Evolutionary conservation across 2,888 invertebrate species (phyloP), one percentile per base, ranked within the genome.

Genomic region (Macrosoma leucophasiata): DNA sequence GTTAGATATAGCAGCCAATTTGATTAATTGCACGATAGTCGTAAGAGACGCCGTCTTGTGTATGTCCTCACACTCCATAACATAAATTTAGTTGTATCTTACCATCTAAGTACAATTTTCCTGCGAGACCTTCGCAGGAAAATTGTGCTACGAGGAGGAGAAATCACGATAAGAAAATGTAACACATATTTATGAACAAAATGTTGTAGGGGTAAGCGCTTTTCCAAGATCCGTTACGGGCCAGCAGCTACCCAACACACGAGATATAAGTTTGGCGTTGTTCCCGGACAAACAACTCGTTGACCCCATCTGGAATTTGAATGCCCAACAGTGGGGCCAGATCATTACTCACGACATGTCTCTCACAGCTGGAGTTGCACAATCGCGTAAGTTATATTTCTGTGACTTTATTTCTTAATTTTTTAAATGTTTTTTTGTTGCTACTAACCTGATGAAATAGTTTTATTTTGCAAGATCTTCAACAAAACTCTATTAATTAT

Each of bases 311-410:
- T 94, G 88, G 84, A 93, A 90, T 10, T 74, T 95, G 9, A 88
- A 89, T 28, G 88, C 93, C 25, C 92, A 92, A 87, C 92, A 92
- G 52, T 93, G 90, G 86, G 93, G 93, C 1, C 93, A 93, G 71
- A 89, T 93, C 45, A 84, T 93, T 18, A 91, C 92, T 4, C 93
- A 93, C 64, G 93, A 93, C 55, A 91, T 93, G 90, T 91, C 90
- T 11, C 79, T 92, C 57, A 88, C 90, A 15, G 89, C 89, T 30
- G 91, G 91, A 29, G 86, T 88, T 29, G 88, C 91, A 2, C 93
- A 93, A 73, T 88, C 91, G 13, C 91, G 93, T 94, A 79, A 87
- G 91, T 87, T n/a, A 25, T 27, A n/a, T 13, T 24, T 23, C 9
- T 14, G 15, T n/a, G n/a, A n/a, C n/a, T n/a, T n/a, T n/a, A n/a